Conservation (phyloP, 2,113 vertebrate genomes). For the Desmodus rotundus region DNA sequence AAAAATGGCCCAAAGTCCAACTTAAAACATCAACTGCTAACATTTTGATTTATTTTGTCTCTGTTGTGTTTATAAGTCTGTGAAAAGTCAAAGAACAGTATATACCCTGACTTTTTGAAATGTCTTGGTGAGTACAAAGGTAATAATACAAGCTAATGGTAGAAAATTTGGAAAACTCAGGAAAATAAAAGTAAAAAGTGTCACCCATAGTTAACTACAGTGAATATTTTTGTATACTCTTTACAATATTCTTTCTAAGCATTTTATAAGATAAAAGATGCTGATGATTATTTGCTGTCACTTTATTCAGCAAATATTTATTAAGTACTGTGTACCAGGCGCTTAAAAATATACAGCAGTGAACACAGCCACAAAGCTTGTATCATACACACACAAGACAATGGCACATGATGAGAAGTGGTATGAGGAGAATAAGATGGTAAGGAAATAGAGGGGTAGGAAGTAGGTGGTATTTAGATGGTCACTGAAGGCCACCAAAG, state of each 20-base stretch:
- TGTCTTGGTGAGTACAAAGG: not conserved
- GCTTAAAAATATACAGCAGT: not conserved
- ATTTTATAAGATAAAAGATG: not conserved
- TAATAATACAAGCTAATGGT: not conserved
- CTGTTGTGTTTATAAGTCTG: not conserved
- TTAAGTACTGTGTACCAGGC: not conserved
- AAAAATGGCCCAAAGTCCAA: not conserved
- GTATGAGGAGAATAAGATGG: not conserved
- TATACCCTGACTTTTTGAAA: not conserved
- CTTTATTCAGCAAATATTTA: not conserved
- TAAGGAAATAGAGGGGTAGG: not conserved
- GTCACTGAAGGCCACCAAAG: not conserved
- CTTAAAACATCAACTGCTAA: not conserved
- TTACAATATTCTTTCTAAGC: not conserved
- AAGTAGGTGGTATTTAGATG: not conserved
- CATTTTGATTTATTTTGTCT: not conserved
- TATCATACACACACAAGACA: not conserved
- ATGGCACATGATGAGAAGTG: not conserved
- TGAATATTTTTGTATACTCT: not conserved
- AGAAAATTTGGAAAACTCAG: not conserved
- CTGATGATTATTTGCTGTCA: not conserved
- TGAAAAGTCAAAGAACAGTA: not conserved
- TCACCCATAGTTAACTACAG: not conserved
- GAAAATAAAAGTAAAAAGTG: not conserved
- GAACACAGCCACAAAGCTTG: not conserved